These are phyloP conservation scores for Tachysurus vachellii DNA, from an alignment of 2,113 vertebrate genomes.

Conservation along the genomic window DNA sequence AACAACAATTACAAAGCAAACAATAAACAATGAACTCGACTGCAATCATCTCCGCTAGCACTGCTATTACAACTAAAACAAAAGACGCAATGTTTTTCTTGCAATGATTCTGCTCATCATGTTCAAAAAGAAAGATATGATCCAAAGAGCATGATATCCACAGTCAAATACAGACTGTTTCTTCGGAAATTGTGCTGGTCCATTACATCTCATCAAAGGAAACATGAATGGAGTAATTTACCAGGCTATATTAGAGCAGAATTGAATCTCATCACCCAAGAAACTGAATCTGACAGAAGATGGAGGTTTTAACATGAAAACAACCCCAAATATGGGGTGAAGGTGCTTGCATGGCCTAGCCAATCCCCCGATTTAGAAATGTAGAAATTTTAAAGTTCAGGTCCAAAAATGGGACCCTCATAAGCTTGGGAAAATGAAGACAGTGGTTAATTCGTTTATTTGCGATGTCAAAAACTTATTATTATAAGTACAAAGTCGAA, in stretches of 20 bases:
- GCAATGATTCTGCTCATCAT: neutral
- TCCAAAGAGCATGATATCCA: neutral
- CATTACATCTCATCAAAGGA: neutral
- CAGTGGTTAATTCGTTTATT: neutral
- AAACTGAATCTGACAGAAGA: neutral
- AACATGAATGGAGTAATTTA: neutral
- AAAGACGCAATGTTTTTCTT: neutral
- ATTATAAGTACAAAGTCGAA: neutral
- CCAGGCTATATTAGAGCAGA: neutral
- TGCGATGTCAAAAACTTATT: neutral
- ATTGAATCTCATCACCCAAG: neutral
- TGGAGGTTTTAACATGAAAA: neutral
- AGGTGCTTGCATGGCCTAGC: neutral
- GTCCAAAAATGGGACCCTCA: neutral
- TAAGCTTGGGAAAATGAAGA: neutral
- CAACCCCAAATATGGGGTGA: neutral
- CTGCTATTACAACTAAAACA: neutral
- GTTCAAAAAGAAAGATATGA: neutral
- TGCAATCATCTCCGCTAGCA: neutral
- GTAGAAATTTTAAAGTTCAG: neutral
- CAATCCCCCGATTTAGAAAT: neutral
- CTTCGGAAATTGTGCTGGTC: neutral
- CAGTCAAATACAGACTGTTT: neutral
- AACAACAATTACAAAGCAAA: neutral
- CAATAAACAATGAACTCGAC: neutral